A percentile compares a stretch with the other conserved stretches of the same genome.
Conservation (phyloP, 2,113 vertebrate species). For the Strix uralensis region DNA sequence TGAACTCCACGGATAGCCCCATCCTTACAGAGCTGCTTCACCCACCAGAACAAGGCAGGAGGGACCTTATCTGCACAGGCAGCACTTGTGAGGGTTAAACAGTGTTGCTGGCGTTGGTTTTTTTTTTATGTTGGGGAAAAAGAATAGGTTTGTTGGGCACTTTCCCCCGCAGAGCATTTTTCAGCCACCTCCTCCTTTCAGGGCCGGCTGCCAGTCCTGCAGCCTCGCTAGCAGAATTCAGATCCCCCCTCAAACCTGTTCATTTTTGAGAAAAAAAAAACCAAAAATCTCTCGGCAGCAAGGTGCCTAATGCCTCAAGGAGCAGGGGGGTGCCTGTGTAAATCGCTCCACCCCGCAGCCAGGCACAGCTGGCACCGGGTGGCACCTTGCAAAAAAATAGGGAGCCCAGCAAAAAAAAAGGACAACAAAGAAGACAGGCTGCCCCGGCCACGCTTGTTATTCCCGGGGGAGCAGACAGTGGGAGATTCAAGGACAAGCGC, state of each 20-base stretch:
- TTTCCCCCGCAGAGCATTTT: constrained; percentile 43
- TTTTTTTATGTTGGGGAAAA: neutral
- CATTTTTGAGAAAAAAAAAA: fast-evolving
- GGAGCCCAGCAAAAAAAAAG: neutral
- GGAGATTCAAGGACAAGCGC: constrained; percentile 60
- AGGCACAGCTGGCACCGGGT: constrained; percentile 59
- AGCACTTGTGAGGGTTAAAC: neutral
- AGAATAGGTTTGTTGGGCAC: neutral
- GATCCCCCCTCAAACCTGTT: neutral
- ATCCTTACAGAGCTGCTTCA: neutral
- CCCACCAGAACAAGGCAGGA: neutral
- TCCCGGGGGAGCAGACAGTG: constrained; percentile 50
- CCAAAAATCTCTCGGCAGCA: neutral
- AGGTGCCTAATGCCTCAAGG: neutral
- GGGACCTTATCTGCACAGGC: neutral
- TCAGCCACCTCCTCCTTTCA: constrained; percentile 40
- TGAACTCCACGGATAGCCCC: neutral
- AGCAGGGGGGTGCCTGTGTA: neutral
- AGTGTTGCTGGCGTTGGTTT: neutral
- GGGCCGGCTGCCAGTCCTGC: neutral
- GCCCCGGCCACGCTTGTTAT: constrained; percentile 54
- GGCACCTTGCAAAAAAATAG: constrained; percentile 60
- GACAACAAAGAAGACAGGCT: constrained; percentile 39
- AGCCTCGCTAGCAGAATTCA: neutral
- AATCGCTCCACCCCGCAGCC: neutral